Base-by-base conservation (phyloP, 2,113 vertebrate species). In the Larimichthys crocea region DNA sequence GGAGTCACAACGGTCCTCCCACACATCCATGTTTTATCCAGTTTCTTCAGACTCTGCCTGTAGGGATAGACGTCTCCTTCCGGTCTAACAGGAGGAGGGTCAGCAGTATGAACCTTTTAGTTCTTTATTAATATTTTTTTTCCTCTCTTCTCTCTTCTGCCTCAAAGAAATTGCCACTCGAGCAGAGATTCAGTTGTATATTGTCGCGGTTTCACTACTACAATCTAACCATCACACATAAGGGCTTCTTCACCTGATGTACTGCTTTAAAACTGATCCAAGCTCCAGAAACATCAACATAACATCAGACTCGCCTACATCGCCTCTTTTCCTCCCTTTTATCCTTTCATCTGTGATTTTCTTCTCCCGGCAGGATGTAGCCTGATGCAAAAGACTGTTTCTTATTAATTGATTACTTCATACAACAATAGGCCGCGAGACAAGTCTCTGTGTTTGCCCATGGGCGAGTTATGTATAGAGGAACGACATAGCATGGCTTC, bases 321-420 rank as follows among this genome's bases (percentile, higher is more conserved):
- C 11, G 19, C 80, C 31, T 74, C 10, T 11, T 29, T 59, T 14
- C n/a, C 6, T 55, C 15, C n/a, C n/a, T n/a, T n/a, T n/a, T n/a
- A n/a, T n/a, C 9, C 29, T 49, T 44, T n/a, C 35, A 56, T 60
- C 62, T 75, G 44, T 65, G 35, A 77, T 71, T 74, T 46, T 16
- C n/a, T 48, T 60, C 77, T 82, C 57, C 24, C 10, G 3, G 62
- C 49, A 80, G 46, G 57, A 79, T 61, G 50, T 24, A 29, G 79
- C 72, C 62, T 49, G 57, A 80, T 80, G 80, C 79, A 42, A 82
- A 87, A 66, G 48, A 57, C 53, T 56, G 22, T 59, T 79, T 48
- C 48, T 85, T 83, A 87, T 82, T 85, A 86, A 89, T 85, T 84
- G 88, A 89, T 87, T 82, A 74, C 53, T 79, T 71, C 53, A 35